Percentiles rank a stretch among this genome's conserved stretches.
phyloP scores from a whole-genome alignment of 1,140 invertebrate species.

The Octopus bimaculoides region DNA sequence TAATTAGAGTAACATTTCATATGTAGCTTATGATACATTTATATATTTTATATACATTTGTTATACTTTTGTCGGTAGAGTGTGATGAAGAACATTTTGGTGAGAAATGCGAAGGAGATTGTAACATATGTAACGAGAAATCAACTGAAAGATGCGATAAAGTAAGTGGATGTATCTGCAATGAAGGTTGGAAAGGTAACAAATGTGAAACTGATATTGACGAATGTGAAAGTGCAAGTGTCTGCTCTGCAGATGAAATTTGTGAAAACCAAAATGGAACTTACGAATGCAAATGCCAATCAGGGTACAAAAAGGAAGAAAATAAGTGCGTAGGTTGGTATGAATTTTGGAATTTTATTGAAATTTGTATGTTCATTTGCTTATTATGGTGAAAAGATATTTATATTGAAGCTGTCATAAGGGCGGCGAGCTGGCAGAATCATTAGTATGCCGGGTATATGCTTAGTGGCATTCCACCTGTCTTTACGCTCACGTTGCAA shows the following conservation, averaged over 20 bases:
- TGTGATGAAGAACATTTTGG: background rate
- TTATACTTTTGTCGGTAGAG: background rate
- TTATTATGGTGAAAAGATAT: background rate
- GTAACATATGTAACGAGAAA: background rate
- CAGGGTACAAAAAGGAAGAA: background rate
- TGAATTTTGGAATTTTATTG: background rate
- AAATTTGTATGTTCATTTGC: background rate
- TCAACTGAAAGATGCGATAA: background rate
- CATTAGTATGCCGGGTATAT: too few species aligned
- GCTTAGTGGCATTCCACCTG: too few species aligned
- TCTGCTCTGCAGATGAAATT: background rate
- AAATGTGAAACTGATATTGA: background rate
- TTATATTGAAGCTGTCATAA: too few species aligned
- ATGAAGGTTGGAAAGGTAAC: background rate
- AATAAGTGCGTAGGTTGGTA: background rate
- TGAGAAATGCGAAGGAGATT: background rate
- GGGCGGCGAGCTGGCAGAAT: too few species aligned
- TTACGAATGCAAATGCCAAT: background rate
- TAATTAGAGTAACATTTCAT: too few species aligned
- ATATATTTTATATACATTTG: background rate
- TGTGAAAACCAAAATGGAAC: background rate
- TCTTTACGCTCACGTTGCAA: too few species aligned
- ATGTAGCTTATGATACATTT: too few species aligned
- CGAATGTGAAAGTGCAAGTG: background rate
- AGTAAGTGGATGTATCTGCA: background rate